These are phyloP conservation scores for Caenorhabditis latens DNA, from an alignment of 1,140 invertebrate genomes.

Conservation along the genomic window DNA sequence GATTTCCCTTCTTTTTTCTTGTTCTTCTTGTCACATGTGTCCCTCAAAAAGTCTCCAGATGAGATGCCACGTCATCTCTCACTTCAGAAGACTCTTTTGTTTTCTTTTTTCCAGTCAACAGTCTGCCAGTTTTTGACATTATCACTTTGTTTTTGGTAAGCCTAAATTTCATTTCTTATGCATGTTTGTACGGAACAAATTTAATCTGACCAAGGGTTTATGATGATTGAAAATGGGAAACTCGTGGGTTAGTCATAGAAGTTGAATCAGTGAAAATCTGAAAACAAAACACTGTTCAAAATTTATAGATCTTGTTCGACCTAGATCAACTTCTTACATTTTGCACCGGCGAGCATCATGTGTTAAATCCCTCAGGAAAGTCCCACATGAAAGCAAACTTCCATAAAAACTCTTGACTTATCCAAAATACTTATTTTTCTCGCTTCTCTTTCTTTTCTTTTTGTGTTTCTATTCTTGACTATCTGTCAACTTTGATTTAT, in stretches of 20 bases:
- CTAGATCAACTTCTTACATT: too few relatives aligned
- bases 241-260: neutral
- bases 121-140: neutral
- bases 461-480: too few relatives aligned
- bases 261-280: too few relatives aligned
- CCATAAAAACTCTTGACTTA: too few relatives aligned
- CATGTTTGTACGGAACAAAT: neutral
- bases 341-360: too few relatives aligned
- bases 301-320: too few relatives aligned
- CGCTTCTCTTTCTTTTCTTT: neutral
- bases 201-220: neutral
- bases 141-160: neutral
- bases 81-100: neutral
- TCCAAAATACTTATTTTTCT: too few relatives aligned
- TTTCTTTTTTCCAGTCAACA: neutral
- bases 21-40: conserved; percentile 6
- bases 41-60: neutral
- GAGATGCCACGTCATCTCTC: conserved; percentile 10
- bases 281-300: too few relatives aligned
- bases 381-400: too few relatives aligned
- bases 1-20: conserved; percentile 5
- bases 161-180: neutral
- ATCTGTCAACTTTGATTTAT: neutral
- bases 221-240: neutral
- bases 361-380: too few relatives aligned